Evolutionary conservation across 2,888 invertebrate genomes (phyloP).

Genomic region (Cosmopolites sordidus): DNA sequence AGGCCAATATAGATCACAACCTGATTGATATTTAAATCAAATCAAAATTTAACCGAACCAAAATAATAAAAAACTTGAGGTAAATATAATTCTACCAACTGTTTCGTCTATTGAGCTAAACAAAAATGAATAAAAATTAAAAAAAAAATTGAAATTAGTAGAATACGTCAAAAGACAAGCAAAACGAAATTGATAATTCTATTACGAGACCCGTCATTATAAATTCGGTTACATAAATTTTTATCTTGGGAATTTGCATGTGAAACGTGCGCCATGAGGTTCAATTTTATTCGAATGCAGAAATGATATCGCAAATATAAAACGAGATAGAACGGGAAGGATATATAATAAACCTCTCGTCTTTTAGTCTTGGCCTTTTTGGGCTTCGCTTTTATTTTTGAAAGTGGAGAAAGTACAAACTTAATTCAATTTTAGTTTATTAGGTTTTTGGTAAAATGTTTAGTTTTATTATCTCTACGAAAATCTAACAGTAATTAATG

Average conservation of each 20-base stretch:
- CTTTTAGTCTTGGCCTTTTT: constrained; percentile 18
- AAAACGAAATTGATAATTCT: constrained; percentile 6
- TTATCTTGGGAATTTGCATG: constrained; percentile 32
- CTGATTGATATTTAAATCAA: too few relatives aligned
- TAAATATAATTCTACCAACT: too few relatives aligned
- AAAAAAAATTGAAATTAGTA: neutral
- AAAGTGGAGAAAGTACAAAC: too few relatives aligned
- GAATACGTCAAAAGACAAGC: neutral
- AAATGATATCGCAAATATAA: constrained; percentile 30
- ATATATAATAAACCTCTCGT: constrained; percentile 30
- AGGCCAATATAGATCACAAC: too few relatives aligned
- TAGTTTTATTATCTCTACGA: too few relatives aligned
- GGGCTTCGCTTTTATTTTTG: neutral
- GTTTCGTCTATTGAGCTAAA: constrained; percentile 4
- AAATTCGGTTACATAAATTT: constrained; percentile 33
- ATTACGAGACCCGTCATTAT: constrained; percentile 21
- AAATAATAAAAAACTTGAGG: too few relatives aligned
- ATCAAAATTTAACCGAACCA: too few relatives aligned
- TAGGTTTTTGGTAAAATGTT: too few relatives aligned
- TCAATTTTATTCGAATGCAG: constrained; percentile 29
- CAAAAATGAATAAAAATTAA: neutral
- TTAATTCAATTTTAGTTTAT: too few relatives aligned
- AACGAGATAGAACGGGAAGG: constrained; percentile 11
- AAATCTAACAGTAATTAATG: too few relatives aligned
- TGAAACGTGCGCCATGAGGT: constrained; percentile 30